These are phyloP conservation scores for Micromussa lordhowensis DNA, from an alignment of 92 coral and sea anemone genomes.

Conservation along the genomic window DNA sequence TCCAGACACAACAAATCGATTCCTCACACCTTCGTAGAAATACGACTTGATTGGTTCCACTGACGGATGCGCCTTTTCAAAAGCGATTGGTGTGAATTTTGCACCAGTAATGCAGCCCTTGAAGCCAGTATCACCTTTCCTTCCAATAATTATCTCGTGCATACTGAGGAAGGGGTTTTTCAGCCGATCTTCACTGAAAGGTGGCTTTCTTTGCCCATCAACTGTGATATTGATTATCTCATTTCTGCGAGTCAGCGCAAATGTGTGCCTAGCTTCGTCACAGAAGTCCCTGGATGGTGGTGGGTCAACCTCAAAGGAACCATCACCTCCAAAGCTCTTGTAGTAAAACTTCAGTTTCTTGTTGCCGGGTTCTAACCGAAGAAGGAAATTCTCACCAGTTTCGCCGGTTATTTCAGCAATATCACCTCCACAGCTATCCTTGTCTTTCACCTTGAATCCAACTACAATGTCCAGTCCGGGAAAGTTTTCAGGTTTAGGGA, in stretches of 20 bases:
- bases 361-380: conserved; percentile 34
- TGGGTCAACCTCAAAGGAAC: conserved; percentile 13
- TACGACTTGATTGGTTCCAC: conserved; percentile 77
- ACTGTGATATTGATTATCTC: conserved; percentile 54
- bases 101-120: conserved; percentile 88
- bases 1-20: conserved; percentile 18
- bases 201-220: conserved; percentile 50
- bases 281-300: conserved; percentile 67
- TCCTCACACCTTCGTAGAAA: conserved; percentile 48
- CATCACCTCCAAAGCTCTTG: conserved; percentile 27
- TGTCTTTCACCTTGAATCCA: conserved; percentile 63
- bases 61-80: conserved; percentile 27
- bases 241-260: conserved; percentile 63
- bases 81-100: conserved; percentile 66
- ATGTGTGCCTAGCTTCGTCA: conserved; percentile 57
- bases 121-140: conserved; percentile 51
- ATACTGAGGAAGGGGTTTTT: conserved; percentile 52
- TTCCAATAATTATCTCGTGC: conserved; percentile 65
- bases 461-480: conserved; percentile 73
- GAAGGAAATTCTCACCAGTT: conserved; percentile 16
- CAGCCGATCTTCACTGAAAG: conserved; percentile 16
- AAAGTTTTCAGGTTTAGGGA: conserved; percentile 28
- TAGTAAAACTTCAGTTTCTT: conserved; percentile 58
- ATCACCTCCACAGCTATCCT: conserved; percentile 66
- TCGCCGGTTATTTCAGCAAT: conserved; percentile 63